phyloP scores from a whole-genome alignment of 2,113 vertebrate species.

The Rissa tridactyla region DNA sequence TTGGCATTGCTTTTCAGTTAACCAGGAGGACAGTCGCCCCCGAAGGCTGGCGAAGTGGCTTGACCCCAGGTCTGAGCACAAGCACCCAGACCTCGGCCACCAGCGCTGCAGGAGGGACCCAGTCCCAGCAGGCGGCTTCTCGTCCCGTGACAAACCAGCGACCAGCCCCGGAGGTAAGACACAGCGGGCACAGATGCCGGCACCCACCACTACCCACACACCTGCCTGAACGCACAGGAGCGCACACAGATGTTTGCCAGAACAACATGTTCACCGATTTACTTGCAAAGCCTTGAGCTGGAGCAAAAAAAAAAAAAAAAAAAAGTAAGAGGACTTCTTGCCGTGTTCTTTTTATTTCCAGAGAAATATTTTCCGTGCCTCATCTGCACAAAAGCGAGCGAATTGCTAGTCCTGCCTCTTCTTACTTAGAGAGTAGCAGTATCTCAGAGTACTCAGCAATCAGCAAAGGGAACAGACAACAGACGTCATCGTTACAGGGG shows the following conservation, averaged over 20 bases:
- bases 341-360: not conserved
- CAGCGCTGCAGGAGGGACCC: fast-evolving
- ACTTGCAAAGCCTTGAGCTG: not conserved
- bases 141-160: not conserved
- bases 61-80: not conserved
- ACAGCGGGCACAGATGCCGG: fast-evolving
- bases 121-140: not conserved
- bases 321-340: not conserved
- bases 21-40: not conserved
- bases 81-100: not conserved
- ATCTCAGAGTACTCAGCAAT: not conserved
- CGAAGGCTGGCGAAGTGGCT: not conserved
- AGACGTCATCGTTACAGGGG: not conserved
- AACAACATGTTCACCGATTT: not conserved
- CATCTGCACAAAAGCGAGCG: not conserved
- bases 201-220: not conserved
- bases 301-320: not conserved
- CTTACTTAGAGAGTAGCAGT: not conserved
- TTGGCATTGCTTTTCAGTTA: not conserved
- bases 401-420: not conserved
- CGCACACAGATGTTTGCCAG: not conserved
- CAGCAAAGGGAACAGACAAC: not conserved
- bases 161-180: not conserved
- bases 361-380: not conserved
- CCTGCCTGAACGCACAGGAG: not conserved